Percentiles rank a stretch among this genome's conserved stretches.
Evolutionary conservation across 1,140 invertebrate genomes (phyloP).

Genomic region (Drosophila tsacasi): DNA sequence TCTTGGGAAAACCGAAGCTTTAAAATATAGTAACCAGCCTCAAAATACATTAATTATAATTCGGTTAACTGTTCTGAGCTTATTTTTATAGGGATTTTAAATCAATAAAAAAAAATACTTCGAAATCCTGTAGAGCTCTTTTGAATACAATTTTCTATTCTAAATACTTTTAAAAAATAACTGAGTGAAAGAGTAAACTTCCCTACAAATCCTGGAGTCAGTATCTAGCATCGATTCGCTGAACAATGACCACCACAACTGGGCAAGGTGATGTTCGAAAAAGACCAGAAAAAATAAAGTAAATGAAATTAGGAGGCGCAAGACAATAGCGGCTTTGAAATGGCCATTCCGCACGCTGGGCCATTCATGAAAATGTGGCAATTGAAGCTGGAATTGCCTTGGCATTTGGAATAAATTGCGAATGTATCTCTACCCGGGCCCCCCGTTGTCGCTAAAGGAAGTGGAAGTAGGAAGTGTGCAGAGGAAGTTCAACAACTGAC

Average conservation of each 20-base stretch:
- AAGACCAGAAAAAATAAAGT: background rate
- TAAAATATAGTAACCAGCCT: too few relatives aligned
- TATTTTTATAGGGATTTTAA: too few relatives aligned
- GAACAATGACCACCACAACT: constrained; percentile 48
- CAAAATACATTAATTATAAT: too few relatives aligned
- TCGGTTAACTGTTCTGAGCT: too few relatives aligned
- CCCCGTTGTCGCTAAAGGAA: constrained; percentile 64
- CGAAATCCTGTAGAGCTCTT: too few relatives aligned
- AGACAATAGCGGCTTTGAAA: constrained; percentile 28
- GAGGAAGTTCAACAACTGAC: constrained; percentile 62
- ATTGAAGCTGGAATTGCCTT: constrained; percentile 62
- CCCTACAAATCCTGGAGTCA: background rate
- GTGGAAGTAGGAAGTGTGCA: constrained; percentile 76
- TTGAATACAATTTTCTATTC: too few relatives aligned
- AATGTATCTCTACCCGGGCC: constrained; percentile 60
- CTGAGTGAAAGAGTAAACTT: background rate
- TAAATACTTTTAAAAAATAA: background rate
- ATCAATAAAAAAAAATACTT: too few relatives aligned
- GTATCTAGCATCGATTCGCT: constrained; percentile 7
- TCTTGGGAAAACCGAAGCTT: too few relatives aligned
- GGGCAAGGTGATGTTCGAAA: constrained; percentile 54
- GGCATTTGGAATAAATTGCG: constrained; percentile 81
- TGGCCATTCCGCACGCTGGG: constrained; percentile 52
- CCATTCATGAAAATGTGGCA: constrained; percentile 67
- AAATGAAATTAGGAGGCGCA: constrained; percentile 33